Base-by-base conservation (phyloP, 2,888 invertebrate species). In the Lysandra bellargus region DNA sequence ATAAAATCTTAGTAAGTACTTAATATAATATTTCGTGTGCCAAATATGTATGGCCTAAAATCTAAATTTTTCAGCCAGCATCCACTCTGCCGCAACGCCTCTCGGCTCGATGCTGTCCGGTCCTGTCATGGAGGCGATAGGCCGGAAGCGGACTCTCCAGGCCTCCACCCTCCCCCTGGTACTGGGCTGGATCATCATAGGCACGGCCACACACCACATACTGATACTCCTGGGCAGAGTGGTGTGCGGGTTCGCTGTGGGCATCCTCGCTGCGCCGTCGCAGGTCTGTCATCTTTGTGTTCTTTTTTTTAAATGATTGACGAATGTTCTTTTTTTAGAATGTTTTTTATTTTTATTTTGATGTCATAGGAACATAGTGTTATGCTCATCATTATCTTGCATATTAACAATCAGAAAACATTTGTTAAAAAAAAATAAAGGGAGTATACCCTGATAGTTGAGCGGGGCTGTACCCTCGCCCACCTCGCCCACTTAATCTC, bases 71-170 rank as follows among this genome's bases (percentile, higher is more conserved):
- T 40, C 91, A 97, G 97, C 97, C 4, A 97, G 97, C 84, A 95
- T 97, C 14, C 97, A 97, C 86, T 97, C 97, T 49, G 95, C 97
- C 79, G 97, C 97, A 0, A 97, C 97, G 0, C 97, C 97, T 0
- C 86, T 97, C 0, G 97, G 97, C 0, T 96, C 97, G 0, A 90
- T 97, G 84, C 83, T 97, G 60, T 97, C 97, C 0, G 97, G 97
- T 0, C 95, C 97, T 0, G 88, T 97, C 78, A 96, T 97, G 92
- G 97, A 97, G 84, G 94, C 94, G 64, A 95, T 96, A 84, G 97
- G 97, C 0, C 94, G 97, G 80, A 95, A 96, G 81, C 93, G 95
- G 49, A 96, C 96, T 6, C 89, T 97, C 79, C 95, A 97, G 85
- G 88, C 96, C 2, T 95, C 96, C 64, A 95, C 96, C 0, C 84